Percentiles rank a stretch among this genome's conserved stretches.
These are phyloP conservation scores for Eucera pruinosa DNA, from an alignment of 2,888 invertebrate genomes.

Conservation along the genomic window DNA sequence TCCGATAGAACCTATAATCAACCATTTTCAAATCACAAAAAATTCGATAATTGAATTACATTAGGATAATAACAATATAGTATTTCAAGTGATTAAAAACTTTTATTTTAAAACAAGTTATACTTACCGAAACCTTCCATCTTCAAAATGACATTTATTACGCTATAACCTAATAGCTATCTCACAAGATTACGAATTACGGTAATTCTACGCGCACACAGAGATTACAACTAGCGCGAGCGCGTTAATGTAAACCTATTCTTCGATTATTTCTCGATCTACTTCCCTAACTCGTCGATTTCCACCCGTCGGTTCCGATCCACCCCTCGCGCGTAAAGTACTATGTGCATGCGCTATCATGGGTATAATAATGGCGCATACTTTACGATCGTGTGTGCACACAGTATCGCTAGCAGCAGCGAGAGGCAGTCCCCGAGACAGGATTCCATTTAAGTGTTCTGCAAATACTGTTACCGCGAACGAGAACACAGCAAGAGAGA, in stretches of 20 bases:
- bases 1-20: too few species aligned
- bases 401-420: slow-evolving; percentile 54
- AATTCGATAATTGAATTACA: too few species aligned
- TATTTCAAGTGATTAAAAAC: too few species aligned
- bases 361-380: slow-evolving; percentile 66
- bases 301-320: too few species aligned
- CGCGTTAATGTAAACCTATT: neutral
- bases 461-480: slow-evolving; percentile 77
- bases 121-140: too few species aligned
- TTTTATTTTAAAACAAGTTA: too few species aligned
- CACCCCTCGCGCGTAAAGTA: slow-evolving; percentile 52
- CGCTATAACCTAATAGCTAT: too few species aligned
- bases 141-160: too few species aligned
- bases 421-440: slow-evolving; percentile 48
- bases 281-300: neutral
- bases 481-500: slow-evolving; percentile 59
- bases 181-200: too few species aligned
- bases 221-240: neutral
- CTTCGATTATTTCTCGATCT: slow-evolving; percentile 8
- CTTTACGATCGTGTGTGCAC: slow-evolving; percentile 61
- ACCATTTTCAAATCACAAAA: neutral
- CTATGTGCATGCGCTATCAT: slow-evolving; percentile 50
- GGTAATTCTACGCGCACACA: too few species aligned
- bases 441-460: slow-evolving; percentile 76
- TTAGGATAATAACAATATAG: too few species aligned